A percentile compares a stretch with the other conserved stretches of the same genome.
Conservation (phyloP, 2,113 vertebrate genomes). For the Calidris pygmaea region DNA sequence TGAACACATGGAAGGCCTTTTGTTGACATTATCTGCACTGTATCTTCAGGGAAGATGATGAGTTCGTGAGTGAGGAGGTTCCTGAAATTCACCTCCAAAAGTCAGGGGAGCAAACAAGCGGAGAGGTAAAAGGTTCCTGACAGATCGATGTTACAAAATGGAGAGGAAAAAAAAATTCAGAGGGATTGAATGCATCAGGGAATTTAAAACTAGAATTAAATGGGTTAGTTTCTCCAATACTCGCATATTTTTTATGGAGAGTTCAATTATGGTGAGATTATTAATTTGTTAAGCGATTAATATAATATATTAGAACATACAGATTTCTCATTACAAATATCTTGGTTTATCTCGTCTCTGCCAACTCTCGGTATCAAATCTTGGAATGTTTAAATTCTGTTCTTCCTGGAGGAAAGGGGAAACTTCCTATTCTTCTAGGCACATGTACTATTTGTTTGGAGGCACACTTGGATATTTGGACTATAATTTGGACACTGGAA, state of each 20-base stretch:
- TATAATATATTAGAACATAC: neutral
- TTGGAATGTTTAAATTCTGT: neutral
- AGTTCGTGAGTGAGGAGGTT: neutral
- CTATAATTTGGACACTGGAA: neutral
- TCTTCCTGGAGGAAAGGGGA: neutral
- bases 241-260: neutral
- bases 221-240: neutral
- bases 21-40: constrained; percentile 5
- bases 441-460: neutral
- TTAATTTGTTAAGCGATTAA: constrained; percentile 13
- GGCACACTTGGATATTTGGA: neutral
- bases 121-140: neutral
- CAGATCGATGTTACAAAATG: neutral
- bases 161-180: neutral
- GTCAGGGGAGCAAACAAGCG: neutral
- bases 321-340: neutral
- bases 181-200: neutral
- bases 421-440: neutral
- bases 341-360: neutral
- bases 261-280: neutral
- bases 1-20: neutral
- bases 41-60: neutral
- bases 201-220: neutral
- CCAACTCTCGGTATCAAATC: neutral
- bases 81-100: constrained; percentile 15